Conservation (phyloP, 2,797 vertebrate genomes). For the Anniella stebbinsi region DNA sequence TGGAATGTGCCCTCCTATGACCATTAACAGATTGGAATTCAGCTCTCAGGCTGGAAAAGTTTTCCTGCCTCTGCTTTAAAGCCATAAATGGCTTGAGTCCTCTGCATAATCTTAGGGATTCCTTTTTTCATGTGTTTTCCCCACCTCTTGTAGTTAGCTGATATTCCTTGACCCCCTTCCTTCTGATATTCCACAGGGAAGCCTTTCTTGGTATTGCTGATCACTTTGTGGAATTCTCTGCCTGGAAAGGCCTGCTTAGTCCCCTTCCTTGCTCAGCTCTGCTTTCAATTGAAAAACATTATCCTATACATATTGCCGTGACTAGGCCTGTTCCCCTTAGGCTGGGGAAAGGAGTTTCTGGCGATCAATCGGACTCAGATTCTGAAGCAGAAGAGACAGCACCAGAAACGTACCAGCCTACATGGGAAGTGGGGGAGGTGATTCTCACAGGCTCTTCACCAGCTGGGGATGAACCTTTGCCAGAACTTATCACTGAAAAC, state of each 20-base stretch:
- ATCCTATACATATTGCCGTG: not conserved
- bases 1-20: too few relatives aligned
- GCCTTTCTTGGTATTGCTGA: not conserved
- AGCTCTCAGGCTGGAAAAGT: too few relatives aligned
- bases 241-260: not conserved
- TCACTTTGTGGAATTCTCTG: not conserved
- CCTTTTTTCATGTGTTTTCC: not conserved
- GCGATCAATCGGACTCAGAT: too few relatives aligned
- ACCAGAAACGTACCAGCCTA: too few relatives aligned
- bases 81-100: not conserved
- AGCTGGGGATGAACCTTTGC: too few relatives aligned
- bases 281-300: not conserved
- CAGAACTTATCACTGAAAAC: too few relatives aligned
- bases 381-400: too few relatives aligned
- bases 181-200: not conserved
- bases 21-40: too few relatives aligned
- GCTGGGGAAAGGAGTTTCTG: too few relatives aligned
- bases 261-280: not conserved
- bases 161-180: not conserved
- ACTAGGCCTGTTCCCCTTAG: too few relatives aligned
- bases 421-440: too few relatives aligned
- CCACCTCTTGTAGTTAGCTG: not conserved
- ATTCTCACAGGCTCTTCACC: too few relatives aligned
- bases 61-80: not conserved
- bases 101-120: not conserved